Percentiles rank a stretch among this genome's conserved stretches.
Conservation (phyloP, 2,113 vertebrate genomes). For the Cranoglanis bouderius region DNA sequence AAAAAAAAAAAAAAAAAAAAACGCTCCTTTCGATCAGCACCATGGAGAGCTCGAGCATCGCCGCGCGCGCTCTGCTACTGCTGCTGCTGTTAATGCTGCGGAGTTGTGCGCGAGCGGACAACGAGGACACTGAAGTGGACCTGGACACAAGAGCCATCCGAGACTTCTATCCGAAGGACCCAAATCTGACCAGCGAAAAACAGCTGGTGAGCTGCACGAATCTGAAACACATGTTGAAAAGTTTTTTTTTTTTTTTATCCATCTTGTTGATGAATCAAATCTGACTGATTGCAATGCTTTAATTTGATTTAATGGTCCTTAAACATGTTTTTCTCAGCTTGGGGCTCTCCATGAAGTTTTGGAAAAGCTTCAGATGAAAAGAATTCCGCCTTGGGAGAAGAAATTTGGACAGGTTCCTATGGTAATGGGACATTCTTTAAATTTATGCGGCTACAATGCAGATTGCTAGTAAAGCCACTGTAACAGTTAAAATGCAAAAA, state of each 20-base stretch:
- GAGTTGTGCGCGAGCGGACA: conserved; percentile 53
- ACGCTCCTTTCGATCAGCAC: conserved; percentile 53
- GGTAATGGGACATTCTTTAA: conserved; percentile 52
- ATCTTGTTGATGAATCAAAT: not conserved
- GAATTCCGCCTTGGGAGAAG: conserved; percentile 64
- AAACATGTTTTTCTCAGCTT: conserved; percentile 52
- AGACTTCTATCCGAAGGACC: conserved; percentile 69
- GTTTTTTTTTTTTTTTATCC: not conserved
- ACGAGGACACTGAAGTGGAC: conserved; percentile 63
- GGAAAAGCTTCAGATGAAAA: conserved; percentile 68
- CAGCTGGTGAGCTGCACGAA: conserved; percentile 67
- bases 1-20: conserved; percentile 20
- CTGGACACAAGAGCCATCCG: conserved; percentile 69
- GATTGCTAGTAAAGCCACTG: not conserved
- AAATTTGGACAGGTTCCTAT: conserved; percentile 69
- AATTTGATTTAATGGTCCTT: not conserved
- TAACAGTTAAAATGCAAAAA: not conserved
- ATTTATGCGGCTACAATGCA: not conserved
- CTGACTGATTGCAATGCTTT: not conserved
- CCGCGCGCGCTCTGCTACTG: conserved; percentile 69
- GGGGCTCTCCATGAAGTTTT: conserved; percentile 66
- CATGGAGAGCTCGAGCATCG: conserved; percentile 66
- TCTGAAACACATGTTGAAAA: not conserved
- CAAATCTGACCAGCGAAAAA: conserved; percentile 70
- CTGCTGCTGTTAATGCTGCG: conserved; percentile 61